phyloP scores from a whole-genome alignment of 2,797 vertebrate genomes.

The Anguilla pacifica region DNA sequence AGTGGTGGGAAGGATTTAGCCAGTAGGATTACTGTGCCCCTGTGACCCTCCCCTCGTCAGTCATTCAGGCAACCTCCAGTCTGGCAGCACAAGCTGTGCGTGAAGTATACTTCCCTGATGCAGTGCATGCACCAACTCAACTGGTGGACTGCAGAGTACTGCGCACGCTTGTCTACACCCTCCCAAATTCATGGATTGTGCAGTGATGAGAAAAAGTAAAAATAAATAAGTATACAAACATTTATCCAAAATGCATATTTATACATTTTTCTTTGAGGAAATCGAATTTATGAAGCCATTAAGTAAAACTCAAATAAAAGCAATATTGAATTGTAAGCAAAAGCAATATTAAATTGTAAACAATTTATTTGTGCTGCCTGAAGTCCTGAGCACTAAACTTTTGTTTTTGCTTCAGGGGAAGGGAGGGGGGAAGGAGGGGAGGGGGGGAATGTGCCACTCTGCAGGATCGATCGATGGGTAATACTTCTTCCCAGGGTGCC shows the following conservation, averaged over 20 bases:
- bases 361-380: neutral
- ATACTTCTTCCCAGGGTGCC: constrained; percentile 3
- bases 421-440: neutral
- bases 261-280: neutral
- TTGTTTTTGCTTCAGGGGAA: neutral
- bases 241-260: neutral
- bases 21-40: neutral
- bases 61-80: neutral
- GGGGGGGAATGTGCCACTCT: neutral
- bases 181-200: too few species aligned
- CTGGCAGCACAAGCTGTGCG: neutral
- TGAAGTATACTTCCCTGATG: neutral
- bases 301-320: neutral
- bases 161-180: neutral
- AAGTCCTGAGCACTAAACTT: neutral
- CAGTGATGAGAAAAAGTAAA: neutral
- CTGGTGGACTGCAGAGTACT: neutral
- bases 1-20: neutral
- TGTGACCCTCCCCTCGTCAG: neutral
- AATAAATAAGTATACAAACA: neutral
- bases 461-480: neutral
- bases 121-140: neutral
- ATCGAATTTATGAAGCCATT: neutral
- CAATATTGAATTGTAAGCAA: neutral
- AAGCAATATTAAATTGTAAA: neutral